A percentile compares a stretch with the other conserved stretches of the same genome.
Evolutionary conservation across 1,140 invertebrate species (phyloP).

Genomic region (Eriosoma lanigerum): DNA sequence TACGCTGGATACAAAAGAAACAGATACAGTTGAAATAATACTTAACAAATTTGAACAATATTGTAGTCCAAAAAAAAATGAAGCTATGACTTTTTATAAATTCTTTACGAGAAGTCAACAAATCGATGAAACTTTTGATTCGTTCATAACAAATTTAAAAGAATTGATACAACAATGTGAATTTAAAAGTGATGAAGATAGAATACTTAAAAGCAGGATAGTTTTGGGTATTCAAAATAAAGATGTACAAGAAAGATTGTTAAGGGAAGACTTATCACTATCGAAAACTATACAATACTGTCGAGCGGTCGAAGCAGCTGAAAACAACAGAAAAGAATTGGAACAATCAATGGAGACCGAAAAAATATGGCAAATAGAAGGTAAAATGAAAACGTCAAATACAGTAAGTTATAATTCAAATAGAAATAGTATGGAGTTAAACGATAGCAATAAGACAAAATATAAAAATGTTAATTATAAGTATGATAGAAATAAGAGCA

Average conservation of each 20-base stretch:
- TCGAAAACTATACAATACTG: background rate
- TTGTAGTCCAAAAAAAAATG: background rate
- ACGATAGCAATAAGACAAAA: background rate
- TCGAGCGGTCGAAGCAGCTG: background rate
- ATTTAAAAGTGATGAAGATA: background rate
- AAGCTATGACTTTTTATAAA: background rate
- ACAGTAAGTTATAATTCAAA: too few species aligned
- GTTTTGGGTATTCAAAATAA: background rate
- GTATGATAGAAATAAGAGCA: background rate
- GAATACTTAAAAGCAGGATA: background rate
- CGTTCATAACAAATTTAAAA: background rate
- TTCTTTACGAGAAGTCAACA: background rate
- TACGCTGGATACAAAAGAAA: background rate
- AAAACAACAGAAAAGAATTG: background rate
- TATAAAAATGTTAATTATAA: background rate
- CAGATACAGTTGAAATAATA: background rate
- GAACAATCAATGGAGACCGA: background rate
- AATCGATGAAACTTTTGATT: background rate
- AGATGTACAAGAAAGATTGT: background rate
- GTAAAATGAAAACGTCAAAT: background rate
- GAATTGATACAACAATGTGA: constrained; percentile 8
- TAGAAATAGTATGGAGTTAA: too few species aligned
- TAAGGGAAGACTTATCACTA: background rate
- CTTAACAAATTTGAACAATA: background rate
- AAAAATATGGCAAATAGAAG: background rate